Evolutionary conservation across 2,113 vertebrate species (phyloP), one percentile per base, ranked within the genome.

Genomic region (Rhizomys pruinosus): DNA sequence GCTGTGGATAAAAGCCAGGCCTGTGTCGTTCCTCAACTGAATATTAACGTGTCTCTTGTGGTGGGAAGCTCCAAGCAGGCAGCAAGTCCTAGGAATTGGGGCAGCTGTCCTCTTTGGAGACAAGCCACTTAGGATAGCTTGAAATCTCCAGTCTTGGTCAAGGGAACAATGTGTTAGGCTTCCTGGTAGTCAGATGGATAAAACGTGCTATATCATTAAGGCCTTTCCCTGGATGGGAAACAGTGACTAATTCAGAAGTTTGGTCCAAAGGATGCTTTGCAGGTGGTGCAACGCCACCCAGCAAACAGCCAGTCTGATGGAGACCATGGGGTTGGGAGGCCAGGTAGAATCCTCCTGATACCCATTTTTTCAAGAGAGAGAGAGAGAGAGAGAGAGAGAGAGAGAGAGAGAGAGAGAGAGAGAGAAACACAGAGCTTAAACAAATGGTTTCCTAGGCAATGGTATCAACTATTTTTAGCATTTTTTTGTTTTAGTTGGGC

Each of bases 1-100:
- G 91, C 89, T 0, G 27, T 32, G 97, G 90, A 96, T 96, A 57
- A 97, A 97, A 97, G 69, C 96, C 68, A n/a, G 93, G 92, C 96
- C 97, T 97, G 97, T 94, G 64, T 2, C 34, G 94, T 94, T 97
- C 93, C 95, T 96, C 81, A 27, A 57, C 74, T 22, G 72, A 88
- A 80, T 74, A 74, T 94, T 97, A 80, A 97, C 55, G 3, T 17
- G 73, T 96, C 87, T 96, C 27, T 73, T 0, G 27, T 0, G 22
- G 66, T 8, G 0, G 0, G 91, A 7, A 23, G 79, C 93, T 92
- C 3, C 0, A 57, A 68, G 64, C 72, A 87, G 77, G 93, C 57
- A 20, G 55, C 39, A 77, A 86, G 91, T 84, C 13, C 34, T 44
- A 39, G 34, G 1, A 29, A 95, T 80, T 0, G 0, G 44, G 77